Evolutionary conservation across 2,888 invertebrate genomes (phyloP), one percentile per base, ranked within the genome.

Genomic region (Orchestes rusci): DNA sequence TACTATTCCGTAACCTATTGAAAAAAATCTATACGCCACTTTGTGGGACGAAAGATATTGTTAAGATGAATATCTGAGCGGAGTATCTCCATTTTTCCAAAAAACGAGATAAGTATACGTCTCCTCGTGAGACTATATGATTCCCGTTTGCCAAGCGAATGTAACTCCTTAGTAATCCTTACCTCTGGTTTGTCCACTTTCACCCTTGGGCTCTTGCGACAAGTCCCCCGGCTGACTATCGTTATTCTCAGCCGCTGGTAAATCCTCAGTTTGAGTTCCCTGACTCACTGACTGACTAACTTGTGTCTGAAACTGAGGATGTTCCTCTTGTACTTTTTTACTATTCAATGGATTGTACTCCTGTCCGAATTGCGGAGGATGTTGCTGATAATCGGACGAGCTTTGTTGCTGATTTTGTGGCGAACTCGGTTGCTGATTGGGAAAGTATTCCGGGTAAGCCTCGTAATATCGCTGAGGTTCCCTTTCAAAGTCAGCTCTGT

Each of bases 241-340:
- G 8, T 30, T 5, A n/a, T n/a, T n/a, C 31, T 23, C 40, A 32
- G 39, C 28, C 16, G 7, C 16, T 8, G 45, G 27, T 30, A 32
- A 18, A 29, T 50, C 36, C 13, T 48, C 48, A 31, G 48, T 48
- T 18, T 48, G 48, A 18, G 49, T 49, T 8, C 49, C 49, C 16
- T 45, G 45, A 39, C 45, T 49, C 19, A 49, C 45, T 15, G 49
- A 50, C 34, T 54, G 53, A 38, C 50, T 45, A 10, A 43, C 46
- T 16, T 48, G 48, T n/a, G 35, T 41, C 17, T 50, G 47, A 30
- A 41, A 34, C n/a, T 44, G 39, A 70, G 70, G 59, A 8, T 71
- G 72, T 49, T 72, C 72, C 59, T 18, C 27, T 19, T 45, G 38
- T 7, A 33, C 15, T 12, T 37, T 16, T 20, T 46, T 27, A n/a